These are phyloP conservation scores for Leuciscus idus DNA, from an alignment of 2,113 vertebrate species.

Conservation along the genomic window DNA sequence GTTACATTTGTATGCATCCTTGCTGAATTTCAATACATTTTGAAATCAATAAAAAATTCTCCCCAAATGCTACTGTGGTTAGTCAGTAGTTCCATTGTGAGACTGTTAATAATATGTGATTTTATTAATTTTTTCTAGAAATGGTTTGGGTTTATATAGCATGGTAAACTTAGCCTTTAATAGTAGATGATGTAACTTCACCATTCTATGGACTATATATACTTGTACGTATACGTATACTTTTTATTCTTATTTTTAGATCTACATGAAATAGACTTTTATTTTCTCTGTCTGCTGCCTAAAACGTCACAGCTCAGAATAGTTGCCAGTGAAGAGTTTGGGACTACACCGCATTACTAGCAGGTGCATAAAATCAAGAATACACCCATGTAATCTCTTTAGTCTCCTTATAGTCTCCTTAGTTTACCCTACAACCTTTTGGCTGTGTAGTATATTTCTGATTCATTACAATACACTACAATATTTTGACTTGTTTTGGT, in stretches of 20 bases:
- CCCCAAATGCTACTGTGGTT: neutral
- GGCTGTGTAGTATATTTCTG: neutral
- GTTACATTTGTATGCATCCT: neutral
- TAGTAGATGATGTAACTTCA: neutral
- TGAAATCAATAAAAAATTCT: neutral
- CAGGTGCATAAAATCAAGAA: conserved; percentile 22
- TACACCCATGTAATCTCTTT: conserved; percentile 26
- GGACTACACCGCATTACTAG: conserved; percentile 5
- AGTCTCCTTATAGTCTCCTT: neutral
- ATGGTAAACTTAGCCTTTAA: neutral
- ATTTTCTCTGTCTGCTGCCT: neutral
- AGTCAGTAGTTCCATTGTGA: neutral
- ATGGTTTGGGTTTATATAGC: no score
- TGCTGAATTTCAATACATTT: neutral
- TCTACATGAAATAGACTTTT: neutral
- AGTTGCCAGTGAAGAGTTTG: conserved; percentile 8
- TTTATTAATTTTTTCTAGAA: no score
- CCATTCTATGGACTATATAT: neutral
- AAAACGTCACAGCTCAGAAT: neutral
- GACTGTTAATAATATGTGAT: neutral
- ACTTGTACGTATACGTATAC: no score
- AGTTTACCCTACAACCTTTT: neutral
- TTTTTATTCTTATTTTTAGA: neutral
- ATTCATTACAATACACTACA: neutral
- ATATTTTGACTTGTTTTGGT: neutral